Conservation (phyloP, 1,140 invertebrate species). For the Danaus plexippus region DNA sequence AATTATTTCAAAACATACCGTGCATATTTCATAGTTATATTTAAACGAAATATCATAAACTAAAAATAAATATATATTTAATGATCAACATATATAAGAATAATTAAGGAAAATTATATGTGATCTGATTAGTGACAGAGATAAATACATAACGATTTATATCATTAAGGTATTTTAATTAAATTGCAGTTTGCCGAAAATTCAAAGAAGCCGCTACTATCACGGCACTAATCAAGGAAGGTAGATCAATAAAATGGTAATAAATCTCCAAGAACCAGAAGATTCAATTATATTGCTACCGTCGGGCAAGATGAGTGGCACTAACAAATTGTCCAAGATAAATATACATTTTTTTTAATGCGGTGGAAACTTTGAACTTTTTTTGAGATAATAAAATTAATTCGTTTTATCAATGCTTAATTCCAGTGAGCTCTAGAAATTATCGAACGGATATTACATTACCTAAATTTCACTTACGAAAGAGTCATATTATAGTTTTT, state of each 20-base stretch:
- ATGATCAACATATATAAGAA: no score
- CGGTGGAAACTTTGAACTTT: constrained; percentile 41
- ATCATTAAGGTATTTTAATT: constrained; percentile 37
- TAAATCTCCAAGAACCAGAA: constrained; percentile 66
- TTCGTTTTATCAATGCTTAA: constrained; percentile 42
- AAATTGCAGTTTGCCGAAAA: constrained; percentile 29
- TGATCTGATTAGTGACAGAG: not conserved
- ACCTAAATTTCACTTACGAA: no score
- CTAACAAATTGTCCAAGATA: constrained; percentile 70
- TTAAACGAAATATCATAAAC: no score
- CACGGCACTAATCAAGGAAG: constrained; percentile 54
- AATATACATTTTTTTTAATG: constrained; percentile 63
- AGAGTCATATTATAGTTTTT: no score
- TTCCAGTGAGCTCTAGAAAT: constrained; percentile 2
- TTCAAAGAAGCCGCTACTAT: constrained; percentile 31
- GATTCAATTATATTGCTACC: constrained; percentile 69
- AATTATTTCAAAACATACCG: no score
- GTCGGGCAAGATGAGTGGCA: constrained; percentile 60
- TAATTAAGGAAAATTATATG: no score
- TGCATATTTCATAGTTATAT: no score
- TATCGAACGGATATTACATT: no score
- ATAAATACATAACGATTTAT: not conserved
- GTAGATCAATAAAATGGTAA: constrained; percentile 55
- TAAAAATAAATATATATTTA: no score
- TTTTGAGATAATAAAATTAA: constrained; percentile 4